phyloP scores from a whole-genome alignment of 2,888 invertebrate genomes.

The Selenia dentaria region DNA sequence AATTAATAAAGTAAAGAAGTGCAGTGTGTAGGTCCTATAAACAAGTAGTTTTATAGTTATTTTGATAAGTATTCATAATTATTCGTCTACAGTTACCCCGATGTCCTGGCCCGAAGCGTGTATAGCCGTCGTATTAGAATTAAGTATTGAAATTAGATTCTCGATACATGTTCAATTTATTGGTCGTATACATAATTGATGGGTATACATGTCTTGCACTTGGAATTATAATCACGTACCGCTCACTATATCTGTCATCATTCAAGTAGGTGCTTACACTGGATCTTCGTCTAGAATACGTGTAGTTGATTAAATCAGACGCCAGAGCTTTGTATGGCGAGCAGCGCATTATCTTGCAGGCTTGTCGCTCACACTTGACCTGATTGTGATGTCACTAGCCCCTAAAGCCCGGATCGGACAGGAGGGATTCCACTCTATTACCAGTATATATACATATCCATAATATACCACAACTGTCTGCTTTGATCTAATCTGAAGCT shows the following conservation, averaged over 20 bases:
- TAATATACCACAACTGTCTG: slow-evolving; percentile 6
- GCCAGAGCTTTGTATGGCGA: slow-evolving; percentile 57
- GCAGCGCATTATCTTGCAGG: slow-evolving; percentile 55
- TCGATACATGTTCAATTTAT: slow-evolving; percentile 58
- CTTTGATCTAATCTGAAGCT: slow-evolving; percentile 7
- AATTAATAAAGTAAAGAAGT: too few species aligned
- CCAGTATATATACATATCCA: slow-evolving; percentile 16
- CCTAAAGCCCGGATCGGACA: slow-evolving; percentile 40
- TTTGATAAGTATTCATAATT: too few species aligned
- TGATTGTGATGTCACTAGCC: slow-evolving; percentile 49
- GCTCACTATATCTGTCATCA: slow-evolving; percentile 52
- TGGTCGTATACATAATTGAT: slow-evolving; percentile 61
- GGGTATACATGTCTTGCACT: slow-evolving; percentile 42
- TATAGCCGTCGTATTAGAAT: slow-evolving; percentile 43
- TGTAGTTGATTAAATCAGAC: slow-evolving; percentile 62
- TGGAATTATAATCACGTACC: slow-evolving; percentile 56
- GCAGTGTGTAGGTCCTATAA: too few species aligned
- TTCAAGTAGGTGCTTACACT: slow-evolving; percentile 48
- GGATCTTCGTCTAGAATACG: slow-evolving; percentile 56
- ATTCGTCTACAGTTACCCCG: too few species aligned
- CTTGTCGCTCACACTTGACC: slow-evolving; percentile 62
- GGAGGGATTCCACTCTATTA: slow-evolving; percentile 39
- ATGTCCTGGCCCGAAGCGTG: too few species aligned
- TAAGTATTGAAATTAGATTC: slow-evolving; percentile 52
- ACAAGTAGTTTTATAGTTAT: too few species aligned